Base-by-base conservation (phyloP, 2,888 invertebrate genomes). In the Dynastes tityus region DNA sequence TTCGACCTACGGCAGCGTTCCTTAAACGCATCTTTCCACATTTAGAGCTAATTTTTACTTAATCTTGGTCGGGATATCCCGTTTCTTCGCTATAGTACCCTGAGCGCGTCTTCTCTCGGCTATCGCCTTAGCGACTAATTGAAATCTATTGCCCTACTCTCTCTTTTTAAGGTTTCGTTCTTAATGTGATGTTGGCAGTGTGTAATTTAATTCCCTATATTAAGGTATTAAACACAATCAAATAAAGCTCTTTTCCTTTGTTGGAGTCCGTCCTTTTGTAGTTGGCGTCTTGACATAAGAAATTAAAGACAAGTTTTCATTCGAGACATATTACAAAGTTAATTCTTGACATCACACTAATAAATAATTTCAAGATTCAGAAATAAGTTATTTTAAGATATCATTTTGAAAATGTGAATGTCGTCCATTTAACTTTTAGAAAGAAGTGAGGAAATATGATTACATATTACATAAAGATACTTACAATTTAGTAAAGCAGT, bases 1-100 rank as follows among this genome's bases (percentile, higher is more conserved):
- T 73, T 58, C 73, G 58, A 45, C 61, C 61, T 40, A 45, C 40
- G 53, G 16, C n/a, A 53, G 53, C 53, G 53, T 51, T 68, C 67
- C 40, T 61, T 45, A 61, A 73, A 73, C 73, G 61, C 73, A 61
- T 73, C 73, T 73, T 45, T 58, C 71, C 73, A 73, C 73, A 73
- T 73, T 61, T 45, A 45, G 73, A 73, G 73, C 73, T 73, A 73
- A 73, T 73, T 73, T 73, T 73, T 73, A 73, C 73, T 73, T 73
- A 73, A 73, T 73, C 73, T 61, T 61, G 73, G 58, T 49, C 61
- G 58, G 58, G 58, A 61, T 73, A 73, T 58, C 58, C 58, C 27
- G 61, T 73, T 45, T 40, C 61, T 53, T 16, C 53, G 16, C 53
- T 53, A 53, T n/a, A 16, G 16, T 53, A 16, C 67, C 22, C 45